Percentiles rank a stretch among this genome's conserved stretches.
phyloP scores from a whole-genome alignment of 2,113 vertebrate species.

The Polypterus senegalus region DNA sequence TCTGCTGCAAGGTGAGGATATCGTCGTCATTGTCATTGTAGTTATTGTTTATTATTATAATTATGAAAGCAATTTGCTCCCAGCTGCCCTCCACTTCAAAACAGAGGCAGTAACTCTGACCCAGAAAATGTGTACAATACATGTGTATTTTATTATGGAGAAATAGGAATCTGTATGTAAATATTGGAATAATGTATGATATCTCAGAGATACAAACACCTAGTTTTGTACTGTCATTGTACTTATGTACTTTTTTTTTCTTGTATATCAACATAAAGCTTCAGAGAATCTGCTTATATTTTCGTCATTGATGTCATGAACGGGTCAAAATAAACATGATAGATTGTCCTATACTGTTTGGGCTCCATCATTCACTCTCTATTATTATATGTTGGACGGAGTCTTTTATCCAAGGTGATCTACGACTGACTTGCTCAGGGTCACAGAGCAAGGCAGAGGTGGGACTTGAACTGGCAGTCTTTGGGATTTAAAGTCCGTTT shows the following conservation, averaged over 20 bases:
- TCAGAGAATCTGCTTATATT: constrained; percentile 33
- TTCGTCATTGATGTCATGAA: constrained; percentile 19
- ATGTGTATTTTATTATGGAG: background rate
- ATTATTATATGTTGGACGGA: too few relatives aligned
- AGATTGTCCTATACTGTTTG: too few relatives aligned
- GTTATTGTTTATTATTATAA: too few relatives aligned
- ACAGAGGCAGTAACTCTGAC: background rate
- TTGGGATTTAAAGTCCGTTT: too few relatives aligned
- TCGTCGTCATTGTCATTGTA: background rate
- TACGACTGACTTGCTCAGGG: too few relatives aligned
- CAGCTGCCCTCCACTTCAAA: background rate
- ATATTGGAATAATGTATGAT: constrained; percentile 15
- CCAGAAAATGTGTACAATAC: background rate
- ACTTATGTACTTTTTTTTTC: constrained; percentile 23
- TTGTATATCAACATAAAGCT: constrained; percentile 37
- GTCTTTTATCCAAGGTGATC: too few relatives aligned
- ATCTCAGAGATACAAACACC: constrained; percentile 17
- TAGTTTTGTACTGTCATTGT: constrained; percentile 32
- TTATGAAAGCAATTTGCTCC: background rate
- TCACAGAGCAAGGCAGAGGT: too few relatives aligned
- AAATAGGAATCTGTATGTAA: constrained; percentile 20
- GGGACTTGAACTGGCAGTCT: too few relatives aligned
- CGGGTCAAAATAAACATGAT: too few relatives aligned
- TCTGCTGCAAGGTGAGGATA: background rate
- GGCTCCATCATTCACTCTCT: too few relatives aligned